Evolutionary conservation across 2,797 vertebrate species (phyloP).

Genomic region (Cottoperca gobio): DNA sequence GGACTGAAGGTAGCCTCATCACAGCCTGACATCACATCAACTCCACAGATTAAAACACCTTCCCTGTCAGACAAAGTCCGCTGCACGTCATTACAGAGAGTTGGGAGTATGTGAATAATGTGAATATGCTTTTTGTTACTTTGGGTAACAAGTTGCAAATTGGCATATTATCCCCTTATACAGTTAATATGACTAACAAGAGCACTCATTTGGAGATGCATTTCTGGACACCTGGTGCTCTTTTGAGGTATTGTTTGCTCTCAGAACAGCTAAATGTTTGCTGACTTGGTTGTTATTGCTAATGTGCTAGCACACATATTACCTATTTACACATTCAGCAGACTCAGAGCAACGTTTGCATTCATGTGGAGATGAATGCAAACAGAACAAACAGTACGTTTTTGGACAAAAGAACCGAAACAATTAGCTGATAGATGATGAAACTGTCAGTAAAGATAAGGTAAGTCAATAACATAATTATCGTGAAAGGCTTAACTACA

Average conservation of each 20-base stretch:
- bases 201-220: not conserved
- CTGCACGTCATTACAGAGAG: not conserved
- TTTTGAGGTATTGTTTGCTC: too few species aligned
- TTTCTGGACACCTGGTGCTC: too few species aligned
- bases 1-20: slow-evolving; percentile 6
- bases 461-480: too few species aligned
- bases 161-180: not conserved
- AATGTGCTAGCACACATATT: too few species aligned
- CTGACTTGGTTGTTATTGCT: too few species aligned
- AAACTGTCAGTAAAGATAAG: not conserved
- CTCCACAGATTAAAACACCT: slow-evolving; percentile 11
- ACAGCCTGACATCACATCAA: slow-evolving; percentile 11
- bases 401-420: too few species aligned
- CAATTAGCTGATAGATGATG: slow-evolving; percentile 11
- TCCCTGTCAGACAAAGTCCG: slow-evolving; percentile 7
- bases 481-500: not conserved
- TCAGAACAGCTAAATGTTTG: too few species aligned
- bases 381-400: too few species aligned
- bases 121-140: not conserved
- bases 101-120: not conserved
- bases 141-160: not conserved
- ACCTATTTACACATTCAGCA: too few species aligned
- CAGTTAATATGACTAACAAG: too few species aligned
- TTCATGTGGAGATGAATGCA: too few species aligned
- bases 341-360: too few species aligned